Percentiles rank a stretch among this genome's conserved stretches.
These are phyloP conservation scores for Jaculus jaculus DNA, from an alignment of 2,113 vertebrate species.

Conservation along the genomic window DNA sequence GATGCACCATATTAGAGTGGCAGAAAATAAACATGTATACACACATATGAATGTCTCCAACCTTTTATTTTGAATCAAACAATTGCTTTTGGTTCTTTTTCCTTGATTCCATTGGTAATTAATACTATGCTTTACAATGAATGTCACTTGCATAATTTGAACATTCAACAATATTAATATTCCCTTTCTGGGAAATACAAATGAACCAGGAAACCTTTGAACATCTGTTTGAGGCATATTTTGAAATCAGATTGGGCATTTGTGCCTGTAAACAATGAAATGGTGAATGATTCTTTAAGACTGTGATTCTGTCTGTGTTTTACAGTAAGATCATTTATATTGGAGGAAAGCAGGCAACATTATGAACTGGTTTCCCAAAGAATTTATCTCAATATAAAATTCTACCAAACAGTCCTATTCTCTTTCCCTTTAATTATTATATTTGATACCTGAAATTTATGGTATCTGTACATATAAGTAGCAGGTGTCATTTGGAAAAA, in stretches of 20 bases:
- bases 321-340: constrained; percentile 39
- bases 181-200: constrained; percentile 63
- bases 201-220: constrained; percentile 60
- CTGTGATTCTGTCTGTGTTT: constrained; percentile 18
- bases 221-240: constrained; percentile 64
- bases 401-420: neutral
- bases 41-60: constrained; percentile 53
- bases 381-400: constrained; percentile 34
- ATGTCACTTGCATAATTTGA: constrained; percentile 61
- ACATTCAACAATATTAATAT: constrained; percentile 68
- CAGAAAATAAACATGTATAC: constrained; percentile 61
- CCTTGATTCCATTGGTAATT: constrained; percentile 63
- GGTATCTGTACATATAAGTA: constrained; percentile 29
- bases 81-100: constrained; percentile 59
- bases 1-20: constrained; percentile 55
- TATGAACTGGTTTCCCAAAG: neutral
- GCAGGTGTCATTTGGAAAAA: neutral
- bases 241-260: constrained; percentile 66
- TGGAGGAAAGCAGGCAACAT: neutral
- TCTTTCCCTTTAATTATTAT: neutral
- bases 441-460: constrained; percentile 34
- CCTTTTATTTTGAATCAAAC: constrained; percentile 64
- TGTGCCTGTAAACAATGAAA: constrained; percentile 65
- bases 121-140: constrained; percentile 37
- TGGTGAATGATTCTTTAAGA: constrained; percentile 50